Conservation (phyloP, 2,888 invertebrate genomes). For the Linnaemya vulpina region DNA sequence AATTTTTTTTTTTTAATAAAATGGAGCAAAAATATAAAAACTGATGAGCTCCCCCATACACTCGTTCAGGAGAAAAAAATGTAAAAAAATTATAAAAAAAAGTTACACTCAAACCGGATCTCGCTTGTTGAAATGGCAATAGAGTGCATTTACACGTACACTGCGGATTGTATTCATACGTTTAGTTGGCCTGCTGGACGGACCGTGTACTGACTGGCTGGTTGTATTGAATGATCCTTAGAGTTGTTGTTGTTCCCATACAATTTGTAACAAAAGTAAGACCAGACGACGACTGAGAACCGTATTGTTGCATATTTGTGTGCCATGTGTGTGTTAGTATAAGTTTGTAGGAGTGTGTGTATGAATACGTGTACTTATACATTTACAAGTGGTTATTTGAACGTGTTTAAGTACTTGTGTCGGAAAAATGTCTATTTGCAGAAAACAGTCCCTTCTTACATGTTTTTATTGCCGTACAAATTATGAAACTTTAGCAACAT, state of each 20-base stretch:
- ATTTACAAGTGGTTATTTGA: conserved; percentile 67
- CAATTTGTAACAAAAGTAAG: conserved; percentile 43
- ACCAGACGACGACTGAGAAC: conserved; percentile 58
- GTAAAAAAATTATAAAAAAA: neutral
- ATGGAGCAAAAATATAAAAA: too few species aligned
- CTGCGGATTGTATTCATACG: conserved; percentile 25
- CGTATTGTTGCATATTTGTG: conserved; percentile 37
- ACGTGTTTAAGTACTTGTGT: conserved; percentile 71
- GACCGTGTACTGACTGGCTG: conserved; percentile 17
- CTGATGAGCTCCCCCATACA: conserved; percentile 41
- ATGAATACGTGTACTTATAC: neutral
- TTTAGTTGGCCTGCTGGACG: conserved; percentile 25
- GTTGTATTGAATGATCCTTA: conserved; percentile 59
- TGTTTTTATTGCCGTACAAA: conserved; percentile 51
- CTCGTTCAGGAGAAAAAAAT: conserved; percentile 17
- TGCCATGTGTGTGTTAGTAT: neutral
- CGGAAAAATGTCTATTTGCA: conserved; percentile 55
- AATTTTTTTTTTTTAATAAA: too few species aligned
- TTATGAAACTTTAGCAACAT: conserved; percentile 35
- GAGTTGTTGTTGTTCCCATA: conserved; percentile 41
- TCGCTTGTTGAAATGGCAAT: conserved; percentile 64
- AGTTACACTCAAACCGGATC: conserved; percentile 60
- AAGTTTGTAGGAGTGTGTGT: neutral
- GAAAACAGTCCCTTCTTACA: conserved; percentile 18
- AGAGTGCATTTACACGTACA: conserved; percentile 65